A percentile compares a stretch with the other conserved stretches of the same genome.
phyloP scores from a whole-genome alignment of 2,888 invertebrate genomes.

The Chrysolina oricalcia region DNA sequence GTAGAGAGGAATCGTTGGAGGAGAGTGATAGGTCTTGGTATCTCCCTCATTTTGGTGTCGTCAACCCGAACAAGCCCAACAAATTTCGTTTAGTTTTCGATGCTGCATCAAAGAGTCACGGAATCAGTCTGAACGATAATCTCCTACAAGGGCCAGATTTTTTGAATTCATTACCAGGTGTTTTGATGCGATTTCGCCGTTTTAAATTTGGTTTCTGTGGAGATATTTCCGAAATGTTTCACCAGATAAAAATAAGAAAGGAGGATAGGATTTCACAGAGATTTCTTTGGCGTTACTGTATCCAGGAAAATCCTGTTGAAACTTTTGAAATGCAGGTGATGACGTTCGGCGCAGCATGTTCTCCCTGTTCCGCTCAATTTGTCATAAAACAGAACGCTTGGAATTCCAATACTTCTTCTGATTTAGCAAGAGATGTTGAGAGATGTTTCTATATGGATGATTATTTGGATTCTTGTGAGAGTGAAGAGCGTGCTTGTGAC shows the following conservation, averaged over 20 bases:
- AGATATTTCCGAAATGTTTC: neutral
- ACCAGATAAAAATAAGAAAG: neutral
- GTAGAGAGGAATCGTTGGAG: neutral
- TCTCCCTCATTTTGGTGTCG: no score
- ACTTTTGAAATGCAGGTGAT: no score
- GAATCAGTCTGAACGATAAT: no score
- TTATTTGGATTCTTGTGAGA: neutral
- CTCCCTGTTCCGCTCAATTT: no score
- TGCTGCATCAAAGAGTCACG: no score
- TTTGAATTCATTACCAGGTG: neutral
- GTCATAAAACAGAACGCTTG: no score
- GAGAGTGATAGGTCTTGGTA: no score
- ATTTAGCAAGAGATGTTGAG: neutral
- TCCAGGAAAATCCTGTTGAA: neutral
- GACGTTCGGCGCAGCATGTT: no score
- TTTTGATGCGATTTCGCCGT: conserved; percentile 11
- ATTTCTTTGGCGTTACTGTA: conserved; percentile 18
- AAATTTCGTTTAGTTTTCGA: no score
- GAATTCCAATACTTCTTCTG: no score
- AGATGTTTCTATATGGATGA: neutral
- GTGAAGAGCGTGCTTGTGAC: neutral
- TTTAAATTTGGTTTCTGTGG: neutral
- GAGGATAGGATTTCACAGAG: conserved; percentile 3
- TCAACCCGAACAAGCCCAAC: no score
- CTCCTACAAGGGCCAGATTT: neutral